Evolutionary conservation across 1,140 invertebrate genomes (phyloP), one percentile per base, ranked within the genome.

Genomic region (Nasonia giraulti): DNA sequence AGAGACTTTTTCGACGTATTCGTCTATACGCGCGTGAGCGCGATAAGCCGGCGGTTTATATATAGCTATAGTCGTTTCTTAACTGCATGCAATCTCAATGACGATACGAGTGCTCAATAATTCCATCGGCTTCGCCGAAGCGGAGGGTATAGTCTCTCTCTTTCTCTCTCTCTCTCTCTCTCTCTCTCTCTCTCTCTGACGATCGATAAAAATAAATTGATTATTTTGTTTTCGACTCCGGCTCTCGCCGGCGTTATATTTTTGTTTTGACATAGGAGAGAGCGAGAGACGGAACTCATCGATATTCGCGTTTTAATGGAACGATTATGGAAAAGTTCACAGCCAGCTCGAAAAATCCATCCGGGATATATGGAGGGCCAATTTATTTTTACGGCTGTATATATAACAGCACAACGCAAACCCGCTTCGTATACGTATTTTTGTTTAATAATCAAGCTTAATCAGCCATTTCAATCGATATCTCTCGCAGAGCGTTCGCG

Each of bases 201-300:
- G 68, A 71, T 71, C 68, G 68, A 44, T 75, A 20, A 40, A 33
- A 33, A 20, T 75, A n/a, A 44, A 75, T 75, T 74, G 71, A 74
- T 74, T 40, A 44, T 40, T 40, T 75, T 75, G 20, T 75, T 40
- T 44, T 75, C 31, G 17, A 75, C 17, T 62, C 17, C 20, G 7
- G 55, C 55, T 62, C 20, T 50, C 47, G 11, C 14, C 33, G 0
- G 71, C 73, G 73, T 33, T 10, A 33, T 10, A 33, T 37, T n/a
- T 75, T 20, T 75, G 73, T 75, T 75, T 75, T 44, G 33, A 37
- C 73, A 44, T 20, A 62, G 17, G 33, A 37, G 20, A 4, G 6
- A 44, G 6, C 6, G 33, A 75, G 12, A 8, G 6, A 33, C 33
- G 37, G 2, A 40, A 31, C 27, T 71, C 27, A 75, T 75, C 14